Evolutionary conservation across 2,113 vertebrate genomes (phyloP).

Genomic region (Podarcis raffonei): DNA sequence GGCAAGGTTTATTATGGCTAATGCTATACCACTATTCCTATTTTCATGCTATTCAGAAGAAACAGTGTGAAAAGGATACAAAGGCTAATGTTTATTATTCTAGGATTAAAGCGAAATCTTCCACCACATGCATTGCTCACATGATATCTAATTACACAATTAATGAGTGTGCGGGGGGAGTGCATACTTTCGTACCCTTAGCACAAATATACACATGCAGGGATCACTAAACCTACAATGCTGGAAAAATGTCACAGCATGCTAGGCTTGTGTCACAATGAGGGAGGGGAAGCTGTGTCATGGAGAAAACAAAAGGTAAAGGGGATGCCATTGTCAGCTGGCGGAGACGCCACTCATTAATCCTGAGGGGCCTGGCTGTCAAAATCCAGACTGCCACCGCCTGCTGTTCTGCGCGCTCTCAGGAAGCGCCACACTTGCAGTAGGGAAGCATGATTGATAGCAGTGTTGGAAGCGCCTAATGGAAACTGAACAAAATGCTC

Average conservation of each 20-base stretch:
- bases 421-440: slow-evolving; percentile 14
- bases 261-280: accelerated
- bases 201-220: accelerated
- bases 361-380: not conserved
- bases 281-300: not conserved
- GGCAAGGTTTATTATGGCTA: accelerated
- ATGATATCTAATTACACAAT: accelerated
- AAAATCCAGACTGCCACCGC: accelerated
- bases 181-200: accelerated
- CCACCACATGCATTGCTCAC: not conserved
- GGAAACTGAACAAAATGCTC: slow-evolving; percentile 6
- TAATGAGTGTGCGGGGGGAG: not conserved
- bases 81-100: not conserved
- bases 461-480: not conserved
- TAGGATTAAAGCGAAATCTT: not conserved
- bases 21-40: not conserved
- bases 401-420: not conserved
- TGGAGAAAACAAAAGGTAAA: not conserved
- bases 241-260: not conserved
- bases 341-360: not conserved
- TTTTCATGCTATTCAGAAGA: not conserved
- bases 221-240: not conserved
- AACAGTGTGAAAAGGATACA: accelerated
- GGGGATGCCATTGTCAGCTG: not conserved
- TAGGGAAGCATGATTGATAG: not conserved